Evolutionary conservation across 2,113 vertebrate genomes (phyloP), one percentile per base, ranked within the genome.

Genomic region (Chloropsis hardwickii): DNA sequence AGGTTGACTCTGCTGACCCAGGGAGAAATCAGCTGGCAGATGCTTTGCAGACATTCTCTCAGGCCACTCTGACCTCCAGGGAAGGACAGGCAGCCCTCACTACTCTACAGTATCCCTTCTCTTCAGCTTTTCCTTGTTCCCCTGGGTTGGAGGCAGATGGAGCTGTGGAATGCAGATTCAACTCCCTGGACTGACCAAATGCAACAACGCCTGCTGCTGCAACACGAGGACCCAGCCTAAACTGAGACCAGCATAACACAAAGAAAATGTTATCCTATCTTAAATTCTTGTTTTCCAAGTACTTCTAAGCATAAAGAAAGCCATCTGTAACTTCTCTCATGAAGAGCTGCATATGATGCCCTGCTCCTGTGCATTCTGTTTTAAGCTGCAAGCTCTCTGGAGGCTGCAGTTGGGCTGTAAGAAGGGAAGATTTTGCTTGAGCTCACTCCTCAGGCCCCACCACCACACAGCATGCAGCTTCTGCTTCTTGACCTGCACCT

Each of bases 161-260:
- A 86, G 28, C 16, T 1, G 0, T 22, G 37, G 71, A 78, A 67
- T 4, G 2, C 27, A 72, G 35, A 60, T 56, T 47, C n/a, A 84
- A 2, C 2, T 1, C 11, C 33, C 15, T 39, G 27, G 3, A 5
- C 8, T 25, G 40, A 17, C 18, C 64, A 65, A 69, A 81, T 5
- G 3, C 37, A 37, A 37, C 40, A 86, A 23, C 0, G 0, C 6
- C 16, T 8, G 6, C 28, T 71, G 39, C 51, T 62, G 62, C 61
- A 71, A 16, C 2, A 10, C 5, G 12, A 24, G 39, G 19, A 71
- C 51, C 54, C 48, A 60, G 48, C 22, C 67, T 51, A 77, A 84
- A 67, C 15, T 42, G 33, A 83, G 33, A 33, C 17, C 12, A 81
- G 28, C 40, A 56, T 25, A 45, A 51, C 40, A 44, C 19, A 58